Conservation (phyloP, 2,113 vertebrate species). For the Saimiri boliviensis region DNA sequence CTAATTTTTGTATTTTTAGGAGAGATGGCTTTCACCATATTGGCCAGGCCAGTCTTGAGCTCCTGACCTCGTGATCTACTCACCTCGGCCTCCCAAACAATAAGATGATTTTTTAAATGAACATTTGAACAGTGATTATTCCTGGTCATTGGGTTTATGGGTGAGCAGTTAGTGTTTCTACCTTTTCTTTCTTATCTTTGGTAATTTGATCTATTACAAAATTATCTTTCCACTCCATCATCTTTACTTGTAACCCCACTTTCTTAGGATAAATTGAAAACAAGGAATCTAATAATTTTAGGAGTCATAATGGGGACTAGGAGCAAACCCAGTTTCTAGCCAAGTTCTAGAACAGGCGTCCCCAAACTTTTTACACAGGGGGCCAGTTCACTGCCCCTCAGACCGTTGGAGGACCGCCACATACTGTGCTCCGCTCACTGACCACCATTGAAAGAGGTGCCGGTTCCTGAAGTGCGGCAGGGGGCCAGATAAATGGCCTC, state of each 20-base stretch:
- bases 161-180: slow-evolving; percentile 21
- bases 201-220: not conserved
- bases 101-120: not conserved
- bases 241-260: not conserved
- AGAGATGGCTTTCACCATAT: no score
- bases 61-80: no score
- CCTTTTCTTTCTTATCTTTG: not conserved
- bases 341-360: not conserved
- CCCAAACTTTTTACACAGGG: no score
- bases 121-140: not conserved
- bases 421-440: no score
- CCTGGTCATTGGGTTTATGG: not conserved
- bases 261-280: slow-evolving; percentile 3
- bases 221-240: not conserved
- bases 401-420: no score
- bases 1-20: no score
- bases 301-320: not conserved
- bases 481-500: no score
- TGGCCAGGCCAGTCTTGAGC: no score
- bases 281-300: not conserved
- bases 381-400: no score
- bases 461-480: no score
- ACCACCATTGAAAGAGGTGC: no score
- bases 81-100: no score
- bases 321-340: not conserved